A percentile compares a stretch with the other conserved stretches of the same genome.
Evolutionary conservation across 2,888 invertebrate genomes (phyloP).

Genomic region (Lottia gigantea): DNA sequence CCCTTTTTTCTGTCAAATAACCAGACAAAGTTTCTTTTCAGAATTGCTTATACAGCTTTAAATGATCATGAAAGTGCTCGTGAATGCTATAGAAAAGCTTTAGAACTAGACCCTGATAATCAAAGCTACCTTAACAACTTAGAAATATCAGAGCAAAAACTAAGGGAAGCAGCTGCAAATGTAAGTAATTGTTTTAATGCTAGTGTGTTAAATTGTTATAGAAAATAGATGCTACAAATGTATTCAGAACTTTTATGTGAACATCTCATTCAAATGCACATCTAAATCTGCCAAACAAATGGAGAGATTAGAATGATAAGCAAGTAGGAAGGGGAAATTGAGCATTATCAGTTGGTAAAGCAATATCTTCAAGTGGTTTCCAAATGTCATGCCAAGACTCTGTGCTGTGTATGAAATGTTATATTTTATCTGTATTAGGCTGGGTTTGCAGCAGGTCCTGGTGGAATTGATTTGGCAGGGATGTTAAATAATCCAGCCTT

Average conservation of each 20-base stretch:
- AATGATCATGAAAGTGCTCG: constrained; percentile 86
- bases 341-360: no score
- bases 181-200: constrained; percentile 26
- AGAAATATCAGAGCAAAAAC: constrained; percentile 81
- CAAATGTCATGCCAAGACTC: no score
- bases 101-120: constrained; percentile 91
- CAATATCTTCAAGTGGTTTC: no score
- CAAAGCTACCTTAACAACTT: constrained; percentile 89
- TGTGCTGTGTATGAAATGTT: no score
- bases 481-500: constrained; percentile 85
- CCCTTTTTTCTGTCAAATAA: no score
- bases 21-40: constrained; percentile 29
- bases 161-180: constrained; percentile 61
- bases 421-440: constrained; percentile 36
- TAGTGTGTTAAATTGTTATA: no score
- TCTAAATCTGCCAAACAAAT: no score
- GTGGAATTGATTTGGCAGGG: constrained; percentile 66
- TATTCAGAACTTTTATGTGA: no score
- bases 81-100: constrained; percentile 86
- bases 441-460: constrained; percentile 57
- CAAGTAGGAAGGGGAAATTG: no score
- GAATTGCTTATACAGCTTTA: constrained; percentile 70
- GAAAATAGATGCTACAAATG: no score
- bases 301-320: no score
- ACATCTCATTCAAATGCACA: no score